Conservation (phyloP, 2,797 vertebrate genomes). For the Odontamblyopus rebecca region DNA sequence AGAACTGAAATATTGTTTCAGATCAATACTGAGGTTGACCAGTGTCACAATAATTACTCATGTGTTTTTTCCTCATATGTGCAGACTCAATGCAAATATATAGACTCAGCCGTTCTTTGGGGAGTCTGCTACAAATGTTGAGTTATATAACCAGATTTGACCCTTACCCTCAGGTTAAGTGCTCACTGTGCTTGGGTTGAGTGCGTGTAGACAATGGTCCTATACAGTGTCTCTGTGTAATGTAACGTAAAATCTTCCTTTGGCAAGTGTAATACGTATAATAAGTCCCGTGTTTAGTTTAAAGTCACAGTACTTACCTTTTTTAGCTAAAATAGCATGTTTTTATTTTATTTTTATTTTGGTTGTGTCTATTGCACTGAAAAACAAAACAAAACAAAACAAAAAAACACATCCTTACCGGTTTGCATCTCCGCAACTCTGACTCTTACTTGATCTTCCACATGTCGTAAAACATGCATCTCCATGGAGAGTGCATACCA, state of each 20-base stretch:
- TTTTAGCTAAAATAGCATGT: no score
- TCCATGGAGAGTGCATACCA: no score
- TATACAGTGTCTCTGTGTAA: not conserved
- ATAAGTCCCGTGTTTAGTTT: no score
- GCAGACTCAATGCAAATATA: not conserved
- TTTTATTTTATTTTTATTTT: no score
- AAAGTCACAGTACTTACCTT: no score
- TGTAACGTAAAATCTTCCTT: not conserved
- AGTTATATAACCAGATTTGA: not conserved
- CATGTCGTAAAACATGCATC: no score
- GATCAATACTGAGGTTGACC: constrained; percentile 38
- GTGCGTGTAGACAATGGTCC: not conserved
- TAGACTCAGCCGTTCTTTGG: not conserved
- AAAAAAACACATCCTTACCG: no score
- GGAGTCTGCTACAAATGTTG: not conserved
- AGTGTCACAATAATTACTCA: constrained; percentile 21
- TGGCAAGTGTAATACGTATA: not conserved
- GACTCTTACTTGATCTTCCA: no score
- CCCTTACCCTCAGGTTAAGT: not conserved
- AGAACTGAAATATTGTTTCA: constrained; percentile 38
- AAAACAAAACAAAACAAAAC: no score
- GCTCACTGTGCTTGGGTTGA: not conserved
- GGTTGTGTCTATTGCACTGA: no score
- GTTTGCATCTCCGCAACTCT: no score
- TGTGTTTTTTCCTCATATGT: not conserved